Evolutionary conservation across 2,113 vertebrate species (phyloP).

Genomic region (Electrona antarctica): DNA sequence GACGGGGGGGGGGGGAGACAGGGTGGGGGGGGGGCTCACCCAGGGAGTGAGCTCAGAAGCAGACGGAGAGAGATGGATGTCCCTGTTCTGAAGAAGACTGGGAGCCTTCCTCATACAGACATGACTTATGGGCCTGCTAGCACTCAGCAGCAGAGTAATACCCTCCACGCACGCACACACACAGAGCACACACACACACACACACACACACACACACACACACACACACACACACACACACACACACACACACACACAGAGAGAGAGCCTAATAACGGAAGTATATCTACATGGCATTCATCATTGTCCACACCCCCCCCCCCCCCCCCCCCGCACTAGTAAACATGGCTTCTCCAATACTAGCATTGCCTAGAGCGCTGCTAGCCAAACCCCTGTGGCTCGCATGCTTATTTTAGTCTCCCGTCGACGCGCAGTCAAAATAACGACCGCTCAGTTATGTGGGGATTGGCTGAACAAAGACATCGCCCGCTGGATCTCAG

Average conservation of each 20-base stretch:
- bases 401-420: too few species aligned
- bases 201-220: too few species aligned
- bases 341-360: slow-evolving; percentile 46
- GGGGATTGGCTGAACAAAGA: neutral
- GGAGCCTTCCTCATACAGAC: slow-evolving; percentile 42
- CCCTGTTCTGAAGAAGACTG: slow-evolving; percentile 44
- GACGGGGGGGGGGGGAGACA: neutral
- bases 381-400: slow-evolving; percentile 15
- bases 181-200: neutral
- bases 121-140: slow-evolving; percentile 55
- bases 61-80: slow-evolving; percentile 27
- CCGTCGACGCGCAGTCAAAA: too few species aligned
- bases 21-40: neutral
- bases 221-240: too few species aligned
- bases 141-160: slow-evolving; percentile 38
- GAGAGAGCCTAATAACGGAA: slow-evolving; percentile 60
- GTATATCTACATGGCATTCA: slow-evolving; percentile 58
- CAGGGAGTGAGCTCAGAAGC: neutral
- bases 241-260: too few species aligned
- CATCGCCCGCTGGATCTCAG: too few species aligned
- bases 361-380: slow-evolving; percentile 31
- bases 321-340: neutral
- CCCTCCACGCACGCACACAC: slow-evolving; percentile 21
- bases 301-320: slow-evolving; percentile 26
- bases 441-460: too few species aligned